Evolutionary conservation across 2,888 invertebrate species (phyloP), one percentile per base, ranked within the genome.

Genomic region (Acleris holmiana): DNA sequence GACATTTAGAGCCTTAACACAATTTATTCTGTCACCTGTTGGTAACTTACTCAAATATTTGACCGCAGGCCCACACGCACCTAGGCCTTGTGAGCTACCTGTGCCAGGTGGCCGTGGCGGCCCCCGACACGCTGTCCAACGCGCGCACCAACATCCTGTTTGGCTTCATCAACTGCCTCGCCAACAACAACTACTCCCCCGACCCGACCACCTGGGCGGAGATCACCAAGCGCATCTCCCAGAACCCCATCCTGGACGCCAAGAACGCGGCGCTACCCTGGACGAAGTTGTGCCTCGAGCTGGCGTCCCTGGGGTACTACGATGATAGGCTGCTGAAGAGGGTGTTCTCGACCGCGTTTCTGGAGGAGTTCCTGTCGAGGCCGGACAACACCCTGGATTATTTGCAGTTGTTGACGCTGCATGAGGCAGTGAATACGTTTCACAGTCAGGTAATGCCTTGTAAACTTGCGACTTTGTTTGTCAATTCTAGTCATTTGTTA

Each of bases 101-200:
- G 2, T 91, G 94, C 54, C 77, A 89, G 1, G 82, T 89, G 59
- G 93, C 93, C 0, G 81, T 85, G 0, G 76, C 90, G 6, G 75
- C 93, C 66, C 87, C 91, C 0, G 69, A 72, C 0, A 72, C 84
- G 0, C 76, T 94, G 15, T 71, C 83, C n/a, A 76, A 82, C 17
- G 88, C 86, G 2, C 82, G 91, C 35, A 78, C 87, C 0, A 78
- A 84, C 69, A 76, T 89, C 4, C 78, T 94, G 21, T 89, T 93
- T 67, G 84, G 84, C 41, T 87, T 95, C 73, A 82, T 94, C 49
- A 89, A 91, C 74, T 93, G 91, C 49, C 85, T 95, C n/a, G 88
- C 94, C 2, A 88, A 89, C 71, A 93, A 94, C 55, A 94, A 95
- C 83, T 95, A 94, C 77, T 93, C 89, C 19, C 95, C 96, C 0